These are phyloP conservation scores for Ennomos quercinarius DNA, from an alignment of 2,888 invertebrate genomes.

Conservation along the genomic window DNA sequence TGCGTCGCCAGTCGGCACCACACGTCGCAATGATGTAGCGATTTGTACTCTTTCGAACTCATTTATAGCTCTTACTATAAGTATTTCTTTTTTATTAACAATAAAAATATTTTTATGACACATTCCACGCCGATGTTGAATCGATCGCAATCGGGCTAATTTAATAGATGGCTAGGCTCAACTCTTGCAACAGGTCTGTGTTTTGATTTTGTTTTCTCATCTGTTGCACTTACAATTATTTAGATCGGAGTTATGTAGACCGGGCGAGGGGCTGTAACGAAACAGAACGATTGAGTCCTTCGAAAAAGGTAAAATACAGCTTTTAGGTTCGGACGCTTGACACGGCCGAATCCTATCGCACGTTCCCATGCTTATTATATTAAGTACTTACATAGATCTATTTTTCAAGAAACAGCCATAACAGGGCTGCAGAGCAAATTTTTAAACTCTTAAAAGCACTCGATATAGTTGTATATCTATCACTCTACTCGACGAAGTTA, in stretches of 20 bases:
- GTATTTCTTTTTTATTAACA: conserved; percentile 63
- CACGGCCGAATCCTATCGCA: too few relatives aligned
- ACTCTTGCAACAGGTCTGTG: conserved; percentile 33
- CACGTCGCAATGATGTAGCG: conserved; percentile 70
- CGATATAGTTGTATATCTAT: too few relatives aligned
- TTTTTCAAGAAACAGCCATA: too few relatives aligned
- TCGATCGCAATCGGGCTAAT: conserved; percentile 63
- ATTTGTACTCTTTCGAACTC: conserved; percentile 61
- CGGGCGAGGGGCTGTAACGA: too few relatives aligned
- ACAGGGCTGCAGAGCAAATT: too few relatives aligned
- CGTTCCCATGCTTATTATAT: too few relatives aligned
- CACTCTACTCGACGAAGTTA: too few relatives aligned
- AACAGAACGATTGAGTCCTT: too few relatives aligned
- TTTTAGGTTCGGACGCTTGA: too few relatives aligned
- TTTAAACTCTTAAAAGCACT: too few relatives aligned
- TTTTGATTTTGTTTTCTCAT: conserved; percentile 31
- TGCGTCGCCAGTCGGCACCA: conserved; percentile 50
- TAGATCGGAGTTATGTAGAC: background rate
- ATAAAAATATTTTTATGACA: conserved; percentile 70
- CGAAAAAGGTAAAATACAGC: too few relatives aligned
- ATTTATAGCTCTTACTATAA: conserved; percentile 58
- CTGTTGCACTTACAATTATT: conserved; percentile 16
- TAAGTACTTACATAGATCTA: too few relatives aligned
- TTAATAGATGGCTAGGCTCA: conserved; percentile 30
- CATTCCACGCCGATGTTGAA: conserved; percentile 58